Base-by-base conservation (phyloP, 2,113 vertebrate genomes). In the Uria lomvia region DNA sequence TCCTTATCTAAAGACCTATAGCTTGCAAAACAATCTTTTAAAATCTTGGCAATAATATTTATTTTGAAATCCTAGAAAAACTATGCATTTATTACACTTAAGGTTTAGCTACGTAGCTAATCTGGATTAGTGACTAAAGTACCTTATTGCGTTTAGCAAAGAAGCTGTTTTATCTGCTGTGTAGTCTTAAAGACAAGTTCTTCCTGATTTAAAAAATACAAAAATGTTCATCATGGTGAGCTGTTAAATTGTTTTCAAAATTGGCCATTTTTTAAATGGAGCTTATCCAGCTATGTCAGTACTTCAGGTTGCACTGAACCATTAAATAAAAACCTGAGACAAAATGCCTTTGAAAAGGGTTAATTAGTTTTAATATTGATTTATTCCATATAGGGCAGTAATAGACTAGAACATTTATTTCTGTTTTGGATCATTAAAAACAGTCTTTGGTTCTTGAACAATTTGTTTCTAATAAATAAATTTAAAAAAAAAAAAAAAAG, bases 321-420 rank as follows among this genome's bases (percentile, higher is more conserved):
- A 99, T 99, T 99, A 99, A 99, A 99, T 99, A 99, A 98, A 99
- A 98, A 98, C 97, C 97, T 76, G 97, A 98, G 98, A 99, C 98
- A 98, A 99, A 99, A 98, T 97, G 98, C 98, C 98, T 99, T 98
- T 99, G 99, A 99, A 99, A 99, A 98, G 99, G 99, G 99, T 99
- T 99, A 99, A 99, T 99, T 99, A 99, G 98, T 98, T 99, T 99
- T 99, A 99, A 99, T 99, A 99, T 98, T 98, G 99, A 99, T 99
- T 99, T 99, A 99, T 99, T 98, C 98, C 97, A 93, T 98, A 98
- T 98, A 98, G 98, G 98, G 98, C 84, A 98, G 98, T 98, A 99
- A 98, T 98, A 98, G 97, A 96, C 94, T 97, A 94, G 97, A 98
- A 97, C 98, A 95, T 97, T 98, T 97, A 97, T 98, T 98, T 97